Percentiles rank a stretch among this genome's conserved stretches.
Evolutionary conservation across 2,888 invertebrate genomes (phyloP).

Genomic region (Callosobruchus maculatus): DNA sequence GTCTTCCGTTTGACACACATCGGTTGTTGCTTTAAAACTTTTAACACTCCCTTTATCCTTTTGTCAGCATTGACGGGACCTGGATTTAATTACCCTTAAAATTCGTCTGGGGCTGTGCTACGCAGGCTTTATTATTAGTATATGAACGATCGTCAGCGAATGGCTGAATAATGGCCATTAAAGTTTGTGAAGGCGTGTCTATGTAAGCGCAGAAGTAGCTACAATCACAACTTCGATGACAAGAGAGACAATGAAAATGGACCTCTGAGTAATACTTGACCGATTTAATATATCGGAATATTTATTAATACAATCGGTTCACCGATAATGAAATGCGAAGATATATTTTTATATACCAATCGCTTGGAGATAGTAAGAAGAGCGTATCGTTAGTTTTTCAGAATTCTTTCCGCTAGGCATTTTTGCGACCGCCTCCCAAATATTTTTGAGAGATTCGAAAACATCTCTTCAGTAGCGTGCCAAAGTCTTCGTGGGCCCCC

Average conservation of each 20-base stretch:
- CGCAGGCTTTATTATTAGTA: background rate
- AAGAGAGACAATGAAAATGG: background rate
- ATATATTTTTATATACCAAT: too few relatives aligned
- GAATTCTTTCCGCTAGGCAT: too few relatives aligned
- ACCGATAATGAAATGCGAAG: too few relatives aligned
- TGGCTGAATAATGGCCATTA: background rate
- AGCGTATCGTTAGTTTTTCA: too few relatives aligned
- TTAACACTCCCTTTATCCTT: conserved; percentile 13
- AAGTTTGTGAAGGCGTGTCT: background rate
- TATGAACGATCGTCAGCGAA: background rate
- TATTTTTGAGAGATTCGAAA: too few relatives aligned
- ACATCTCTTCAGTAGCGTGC: too few relatives aligned
- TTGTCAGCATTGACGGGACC: conserved; percentile 6
- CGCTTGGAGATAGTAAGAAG: too few relatives aligned
- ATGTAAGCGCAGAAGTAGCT: background rate
- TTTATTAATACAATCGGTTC: too few relatives aligned
- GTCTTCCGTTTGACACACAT: conserved; percentile 40
- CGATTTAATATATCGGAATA: too few relatives aligned
- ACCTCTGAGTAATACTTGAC: too few relatives aligned
- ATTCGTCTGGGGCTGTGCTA: conserved; percentile 1
- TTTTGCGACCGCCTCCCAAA: too few relatives aligned
- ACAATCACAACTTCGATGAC: background rate
- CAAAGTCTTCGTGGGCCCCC: too few relatives aligned
- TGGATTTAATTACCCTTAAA: conserved; percentile 16
- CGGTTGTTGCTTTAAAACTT: conserved; percentile 31